A percentile compares a stretch with the other conserved stretches of the same genome.
phyloP scores from a whole-genome alignment of 2,113 vertebrate genomes.

The Platycercus adscitus region DNA sequence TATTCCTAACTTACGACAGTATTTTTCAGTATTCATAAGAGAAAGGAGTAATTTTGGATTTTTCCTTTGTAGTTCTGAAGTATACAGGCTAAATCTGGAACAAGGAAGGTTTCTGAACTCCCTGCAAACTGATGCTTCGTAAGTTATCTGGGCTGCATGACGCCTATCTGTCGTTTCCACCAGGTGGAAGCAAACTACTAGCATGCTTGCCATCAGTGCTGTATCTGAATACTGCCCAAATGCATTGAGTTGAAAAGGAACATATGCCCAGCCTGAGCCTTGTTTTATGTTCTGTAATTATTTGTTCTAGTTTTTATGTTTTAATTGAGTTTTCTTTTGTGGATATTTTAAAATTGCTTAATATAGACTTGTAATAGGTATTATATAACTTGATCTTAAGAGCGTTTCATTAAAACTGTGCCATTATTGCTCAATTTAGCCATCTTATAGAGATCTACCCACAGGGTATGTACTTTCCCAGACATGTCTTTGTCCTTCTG shows the following conservation, averaged over 20 bases:
- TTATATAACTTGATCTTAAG: conserved; percentile 24
- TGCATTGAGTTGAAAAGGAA: not conserved
- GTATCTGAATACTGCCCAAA: not conserved
- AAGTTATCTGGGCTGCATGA: conserved; percentile 64
- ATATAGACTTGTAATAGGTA: not conserved
- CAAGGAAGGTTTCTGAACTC: conserved; percentile 95
- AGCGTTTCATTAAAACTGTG: conserved; percentile 11
- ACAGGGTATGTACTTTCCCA: conserved; percentile 48
- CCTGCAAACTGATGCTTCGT: conserved; percentile 91
- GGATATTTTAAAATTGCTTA: conserved; percentile 17
- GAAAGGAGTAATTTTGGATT: not conserved
- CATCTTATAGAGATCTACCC: conserved; percentile 12
- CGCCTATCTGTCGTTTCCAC: not conserved
- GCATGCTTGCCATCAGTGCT: not conserved
- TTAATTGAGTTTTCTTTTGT: conserved; percentile 31
- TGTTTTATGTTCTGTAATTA: not conserved
- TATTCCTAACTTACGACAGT: not conserved
- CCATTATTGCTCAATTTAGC: conserved; percentile 33
- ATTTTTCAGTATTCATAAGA: not conserved
- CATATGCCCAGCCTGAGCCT: not conserved
- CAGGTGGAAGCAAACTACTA: conserved; percentile 70
- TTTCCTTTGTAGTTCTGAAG: conserved; percentile 84
- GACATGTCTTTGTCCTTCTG: conserved; percentile 48
- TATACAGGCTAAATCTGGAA: conserved; percentile 93
- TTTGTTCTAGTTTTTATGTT: not conserved